Conservation (phyloP, 2,797 vertebrate species). For the Erithacus rubecula region DNA sequence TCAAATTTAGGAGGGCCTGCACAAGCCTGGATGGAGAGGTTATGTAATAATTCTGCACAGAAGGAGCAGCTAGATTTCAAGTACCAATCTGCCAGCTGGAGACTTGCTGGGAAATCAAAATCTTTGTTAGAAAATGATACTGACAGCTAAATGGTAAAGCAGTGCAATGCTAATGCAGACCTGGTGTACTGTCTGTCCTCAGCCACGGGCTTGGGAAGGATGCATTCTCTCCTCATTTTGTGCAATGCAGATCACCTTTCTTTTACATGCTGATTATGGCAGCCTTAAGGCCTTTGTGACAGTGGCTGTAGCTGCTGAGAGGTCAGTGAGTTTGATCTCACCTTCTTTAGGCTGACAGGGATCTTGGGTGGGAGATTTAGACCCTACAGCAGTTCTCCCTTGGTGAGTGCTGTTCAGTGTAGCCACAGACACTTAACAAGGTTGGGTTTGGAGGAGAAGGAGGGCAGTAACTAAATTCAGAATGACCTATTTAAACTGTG, state of each 20-base stretch:
- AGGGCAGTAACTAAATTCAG: slow-evolving; percentile 58
- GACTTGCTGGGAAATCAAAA: not conserved
- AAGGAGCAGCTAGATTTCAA: not conserved
- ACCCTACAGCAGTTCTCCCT: not conserved
- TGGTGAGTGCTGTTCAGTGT: not conserved
- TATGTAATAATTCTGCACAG: not conserved
- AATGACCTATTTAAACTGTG: slow-evolving; percentile 28
- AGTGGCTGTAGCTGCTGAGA: not conserved
- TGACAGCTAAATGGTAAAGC: not conserved
- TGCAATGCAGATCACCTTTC: not conserved
- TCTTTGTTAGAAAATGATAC: not conserved
- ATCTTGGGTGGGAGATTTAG: not conserved
- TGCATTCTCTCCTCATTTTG: not conserved
- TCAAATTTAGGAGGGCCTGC: not conserved
- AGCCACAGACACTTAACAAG: not conserved
- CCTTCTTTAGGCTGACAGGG: accelerated
- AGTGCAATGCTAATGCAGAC: not conserved
- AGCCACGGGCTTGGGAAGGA: not conserved
- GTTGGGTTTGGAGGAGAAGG: not conserved
- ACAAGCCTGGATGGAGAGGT: not conserved
- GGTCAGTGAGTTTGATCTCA: not conserved
- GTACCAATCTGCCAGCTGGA: not conserved
- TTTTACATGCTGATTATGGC: not conserved
- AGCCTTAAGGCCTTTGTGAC: not conserved
- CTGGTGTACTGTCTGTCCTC: not conserved